phyloP scores from a whole-genome alignment of 2,888 invertebrate genomes.

The Ennomos fuscantarius region DNA sequence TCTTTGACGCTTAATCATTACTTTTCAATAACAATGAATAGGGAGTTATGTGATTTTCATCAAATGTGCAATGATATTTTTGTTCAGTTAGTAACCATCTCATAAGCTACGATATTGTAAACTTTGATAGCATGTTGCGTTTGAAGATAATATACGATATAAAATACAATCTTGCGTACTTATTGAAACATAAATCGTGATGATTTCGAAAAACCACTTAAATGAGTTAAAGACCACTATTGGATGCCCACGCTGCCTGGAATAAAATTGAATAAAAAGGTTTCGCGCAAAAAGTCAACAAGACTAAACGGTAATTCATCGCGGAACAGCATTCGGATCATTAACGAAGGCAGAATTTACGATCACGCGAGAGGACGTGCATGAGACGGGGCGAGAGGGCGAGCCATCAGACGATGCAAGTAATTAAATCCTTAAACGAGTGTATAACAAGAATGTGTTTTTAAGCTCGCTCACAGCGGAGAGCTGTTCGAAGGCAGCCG shows the following conservation, averaged over 20 bases:
- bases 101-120: conserved; percentile 39
- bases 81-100: conserved; percentile 19
- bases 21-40: conserved; percentile 23
- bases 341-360: conserved; percentile 80
- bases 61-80: conserved; percentile 22
- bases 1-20: conserved; percentile 40
- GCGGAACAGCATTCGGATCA: conserved; percentile 69
- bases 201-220: conserved; percentile 77
- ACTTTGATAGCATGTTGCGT: conserved; percentile 54
- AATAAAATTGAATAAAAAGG: conserved; percentile 69
- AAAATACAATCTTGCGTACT: conserved; percentile 67
- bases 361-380: conserved; percentile 67
- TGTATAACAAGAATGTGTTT: conserved; percentile 80
- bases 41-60: conserved; percentile 21
- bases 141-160: conserved; percentile 58
- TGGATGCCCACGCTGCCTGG: conserved; percentile 70
- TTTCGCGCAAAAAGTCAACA: conserved; percentile 74
- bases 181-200: conserved; percentile 75
- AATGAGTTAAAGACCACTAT: conserved; percentile 70
- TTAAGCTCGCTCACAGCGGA: conserved; percentile 65
- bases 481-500: conserved; percentile 57
- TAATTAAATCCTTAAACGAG: conserved; percentile 83
- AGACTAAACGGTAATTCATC: conserved; percentile 77
- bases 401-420: conserved; percentile 69
- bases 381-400: conserved; percentile 51